Evolutionary conservation across 2,113 vertebrate genomes (phyloP).

Genomic region (Pterocles gutturalis): DNA sequence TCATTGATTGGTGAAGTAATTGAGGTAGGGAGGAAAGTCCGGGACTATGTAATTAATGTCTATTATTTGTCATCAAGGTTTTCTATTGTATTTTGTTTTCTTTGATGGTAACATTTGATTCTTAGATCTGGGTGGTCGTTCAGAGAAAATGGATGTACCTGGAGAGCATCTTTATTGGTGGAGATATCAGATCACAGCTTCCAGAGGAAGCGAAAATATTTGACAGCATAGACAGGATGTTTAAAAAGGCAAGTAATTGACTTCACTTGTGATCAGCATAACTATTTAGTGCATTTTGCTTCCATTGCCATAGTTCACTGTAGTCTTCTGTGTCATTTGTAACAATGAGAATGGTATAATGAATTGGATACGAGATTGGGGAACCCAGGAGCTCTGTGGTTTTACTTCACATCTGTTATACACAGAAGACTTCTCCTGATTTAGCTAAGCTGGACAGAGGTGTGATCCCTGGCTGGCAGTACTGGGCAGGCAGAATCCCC

Average conservation of each 20-base stretch:
- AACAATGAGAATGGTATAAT: not conserved
- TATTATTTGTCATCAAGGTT: not conserved
- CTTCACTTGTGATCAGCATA: not conserved
- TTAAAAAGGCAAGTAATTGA: constrained; percentile 86
- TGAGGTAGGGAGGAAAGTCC: constrained; percentile 80
- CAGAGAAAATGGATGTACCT: constrained; percentile 99
- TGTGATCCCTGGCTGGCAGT: not conserved
- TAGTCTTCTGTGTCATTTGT: not conserved
- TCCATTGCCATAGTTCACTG: not conserved
- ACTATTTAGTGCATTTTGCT: not conserved
- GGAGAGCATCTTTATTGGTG: constrained; percentile 93
- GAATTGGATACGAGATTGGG: not conserved
- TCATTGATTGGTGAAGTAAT: constrained; percentile 93
- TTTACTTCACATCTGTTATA: not conserved
- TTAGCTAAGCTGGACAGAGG: not conserved
- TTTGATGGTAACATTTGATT: not conserved
- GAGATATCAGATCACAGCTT: constrained; percentile 91
- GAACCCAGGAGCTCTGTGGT: not conserved
- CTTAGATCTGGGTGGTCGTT: constrained; percentile 91
- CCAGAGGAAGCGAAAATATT: constrained; percentile 94
- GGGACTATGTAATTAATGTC: not conserved
- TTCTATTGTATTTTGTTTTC: not conserved
- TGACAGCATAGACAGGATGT: constrained; percentile 86
- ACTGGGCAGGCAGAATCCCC: not conserved
- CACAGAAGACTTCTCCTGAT: not conserved